Base-by-base conservation (phyloP, 1,140 invertebrate species). In the Pseudomyrmex cubaensis region DNA sequence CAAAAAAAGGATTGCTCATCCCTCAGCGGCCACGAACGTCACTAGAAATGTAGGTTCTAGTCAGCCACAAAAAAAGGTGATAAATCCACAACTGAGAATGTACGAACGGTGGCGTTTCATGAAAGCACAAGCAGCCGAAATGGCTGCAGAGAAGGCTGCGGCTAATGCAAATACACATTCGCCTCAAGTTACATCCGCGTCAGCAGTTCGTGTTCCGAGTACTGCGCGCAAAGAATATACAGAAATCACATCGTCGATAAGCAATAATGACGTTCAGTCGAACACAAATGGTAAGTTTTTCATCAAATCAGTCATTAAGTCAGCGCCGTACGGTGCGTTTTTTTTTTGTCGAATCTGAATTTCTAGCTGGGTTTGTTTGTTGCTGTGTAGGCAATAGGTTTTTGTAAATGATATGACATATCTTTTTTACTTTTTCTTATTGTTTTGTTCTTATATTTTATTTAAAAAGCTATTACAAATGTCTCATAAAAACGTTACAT, bases 81-180 rank as follows among this genome's bases (percentile, higher is more conserved):
- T 80, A n/a, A 93, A 91, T 91, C 93, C 93, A 1, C 93, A 94
- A 63, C 93, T 93, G 56, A 88, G 80, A 52, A 90, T 94, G 91
- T 93, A 93, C 9, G 94, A 94, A 52, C 90, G 93, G 22, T 94
- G 94, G 94, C 89, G 91, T 63, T 78, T 90, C 35, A 91, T 92
- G 88, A 93, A 85, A 84, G 88, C 93, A 84, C 85, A 86, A 1
- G 89, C 90, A 0, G 88, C 89, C 0, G 90, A 92, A 69, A 94
- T 93, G 76, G 63, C 87, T 7, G 88, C 89, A 9, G 87, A 75
- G 35, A 89, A 85, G 83, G 72, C 83, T 20, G 35, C 52, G 57
- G 15, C 57, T 70, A 13, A 82, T 10, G 73, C 9, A 44, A 83
- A 69, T 66, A 7, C 56, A 35, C 35, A 35, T 7, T 1, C 35